phyloP scores from a whole-genome alignment of 2,113 vertebrate genomes.

The Albula goreensis region DNA sequence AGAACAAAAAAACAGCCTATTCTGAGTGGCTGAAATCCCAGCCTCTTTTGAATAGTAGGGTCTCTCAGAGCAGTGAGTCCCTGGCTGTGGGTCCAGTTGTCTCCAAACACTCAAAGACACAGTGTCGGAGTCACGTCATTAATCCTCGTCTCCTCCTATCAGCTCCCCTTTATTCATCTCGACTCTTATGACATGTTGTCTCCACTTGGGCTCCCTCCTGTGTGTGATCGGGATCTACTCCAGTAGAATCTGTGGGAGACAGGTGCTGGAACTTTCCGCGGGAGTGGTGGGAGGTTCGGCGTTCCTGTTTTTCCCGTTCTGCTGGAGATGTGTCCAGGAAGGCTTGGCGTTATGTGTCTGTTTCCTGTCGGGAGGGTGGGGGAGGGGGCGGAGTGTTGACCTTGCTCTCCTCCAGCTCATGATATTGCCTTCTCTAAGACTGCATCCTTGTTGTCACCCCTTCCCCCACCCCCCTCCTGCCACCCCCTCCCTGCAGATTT shows the following conservation, averaged over 20 bases:
- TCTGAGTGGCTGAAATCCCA: constrained; percentile 40
- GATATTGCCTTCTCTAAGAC: not conserved
- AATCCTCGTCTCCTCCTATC: not conserved
- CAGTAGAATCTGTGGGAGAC: no score
- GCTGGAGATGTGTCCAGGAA: not conserved
- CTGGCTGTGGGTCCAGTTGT: constrained; percentile 4
- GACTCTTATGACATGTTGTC: not conserved
- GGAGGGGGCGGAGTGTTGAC: not conserved
- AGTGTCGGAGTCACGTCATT: not conserved
- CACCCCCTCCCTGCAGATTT: constrained; percentile 66
- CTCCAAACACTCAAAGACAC: no score
- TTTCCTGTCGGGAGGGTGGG: not conserved
- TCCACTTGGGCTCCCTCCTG: no score
- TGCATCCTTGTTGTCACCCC: not conserved
- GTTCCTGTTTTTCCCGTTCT: not conserved
- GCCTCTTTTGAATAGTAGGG: constrained; percentile 16
- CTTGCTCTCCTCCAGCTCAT: not conserved
- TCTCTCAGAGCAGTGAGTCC: constrained; percentile 7
- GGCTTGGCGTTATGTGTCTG: not conserved
- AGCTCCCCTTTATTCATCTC: not conserved
- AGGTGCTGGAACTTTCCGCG: not conserved
- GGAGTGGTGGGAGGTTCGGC: not conserved
- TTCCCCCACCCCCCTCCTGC: no score
- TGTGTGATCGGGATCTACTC: no score
- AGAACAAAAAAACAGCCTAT: constrained; percentile 42